phyloP scores from a whole-genome alignment of 2,888 invertebrate species.

The Noctua pronuba region DNA sequence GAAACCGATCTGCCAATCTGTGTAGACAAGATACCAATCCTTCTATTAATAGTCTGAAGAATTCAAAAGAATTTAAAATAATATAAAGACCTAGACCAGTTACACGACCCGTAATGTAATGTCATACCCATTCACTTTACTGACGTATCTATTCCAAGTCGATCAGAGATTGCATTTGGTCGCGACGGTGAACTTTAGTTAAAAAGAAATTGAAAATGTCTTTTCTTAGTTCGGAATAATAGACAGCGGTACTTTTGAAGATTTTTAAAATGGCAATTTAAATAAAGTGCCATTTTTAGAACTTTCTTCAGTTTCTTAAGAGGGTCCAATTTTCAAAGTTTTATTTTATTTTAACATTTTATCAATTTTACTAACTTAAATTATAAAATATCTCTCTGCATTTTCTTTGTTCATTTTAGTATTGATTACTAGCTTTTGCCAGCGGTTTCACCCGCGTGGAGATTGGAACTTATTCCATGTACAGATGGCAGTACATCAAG shows the following conservation, averaged over 20 bases:
- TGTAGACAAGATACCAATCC: too few relatives aligned
- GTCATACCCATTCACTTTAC: background rate
- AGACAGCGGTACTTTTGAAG: background rate
- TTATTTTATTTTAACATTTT: background rate
- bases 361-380: background rate
- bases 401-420: background rate
- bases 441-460: background rate
- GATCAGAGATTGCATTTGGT: background rate
- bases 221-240: background rate
- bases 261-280: constrained; percentile 1
- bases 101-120: background rate
- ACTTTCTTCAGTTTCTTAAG: background rate
- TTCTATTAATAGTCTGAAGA: background rate
- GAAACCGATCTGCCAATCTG: too few relatives aligned
- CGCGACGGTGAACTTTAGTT: background rate
- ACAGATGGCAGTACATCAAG: too few relatives aligned
- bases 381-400: background rate
- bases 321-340: background rate
- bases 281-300: background rate
- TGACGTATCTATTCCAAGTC: background rate
- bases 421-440: background rate
- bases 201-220: background rate
- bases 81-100: too few relatives aligned
- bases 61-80: background rate
- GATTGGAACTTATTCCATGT: background rate